Evolutionary conservation across 2,888 invertebrate species (phyloP), one percentile per base, ranked within the genome.

Genomic region (Rhorus exstirpatorius): DNA sequence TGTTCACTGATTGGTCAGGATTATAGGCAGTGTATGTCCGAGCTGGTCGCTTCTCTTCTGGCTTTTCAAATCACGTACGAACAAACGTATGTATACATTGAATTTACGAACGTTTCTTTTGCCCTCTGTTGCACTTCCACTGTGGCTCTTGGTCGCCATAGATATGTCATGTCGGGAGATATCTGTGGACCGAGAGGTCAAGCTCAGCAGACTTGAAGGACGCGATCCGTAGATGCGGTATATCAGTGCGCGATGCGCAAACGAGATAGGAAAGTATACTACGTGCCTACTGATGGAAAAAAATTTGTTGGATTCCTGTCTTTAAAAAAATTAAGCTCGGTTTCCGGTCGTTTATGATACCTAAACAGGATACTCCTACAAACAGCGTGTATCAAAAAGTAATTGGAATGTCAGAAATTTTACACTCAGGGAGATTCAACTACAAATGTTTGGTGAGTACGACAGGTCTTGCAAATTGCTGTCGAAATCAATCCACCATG

Each of bases 1-100:
- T 92, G 90, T 91, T 89, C 88, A 83, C 88, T 91, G 91, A 92
- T 92, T 92, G 88, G 88, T 70, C 89, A 88, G 90, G 89, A 90
- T 91, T 91, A 89, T 75, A 85, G 79, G 74, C 83, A 63, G 65
- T 65, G 31, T 75, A 81, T 78, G 81, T 81, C 63, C 84, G 76
- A 84, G 75, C 60, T 67, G 63, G 14, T 76, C 61, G 68, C 17
- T 68, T 61, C 46, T 61, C 65, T 60, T 61, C 51, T 49, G 41
- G 74, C 63, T 75, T 75, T 74, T 74, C 65, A 61, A n/a, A 3
- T 6, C 8, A 58, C 24, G 6, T 55, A 75, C 41, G 12, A 31
- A 12, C 10, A 10, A 24, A 49, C 24, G 46, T 58, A 35, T 67
- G 41, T 41, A 41, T 60, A 46, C 26, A 71, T 55, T 17, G 21